phyloP scores from a whole-genome alignment of 2,888 invertebrate genomes.

The Hyalella azteca region DNA sequence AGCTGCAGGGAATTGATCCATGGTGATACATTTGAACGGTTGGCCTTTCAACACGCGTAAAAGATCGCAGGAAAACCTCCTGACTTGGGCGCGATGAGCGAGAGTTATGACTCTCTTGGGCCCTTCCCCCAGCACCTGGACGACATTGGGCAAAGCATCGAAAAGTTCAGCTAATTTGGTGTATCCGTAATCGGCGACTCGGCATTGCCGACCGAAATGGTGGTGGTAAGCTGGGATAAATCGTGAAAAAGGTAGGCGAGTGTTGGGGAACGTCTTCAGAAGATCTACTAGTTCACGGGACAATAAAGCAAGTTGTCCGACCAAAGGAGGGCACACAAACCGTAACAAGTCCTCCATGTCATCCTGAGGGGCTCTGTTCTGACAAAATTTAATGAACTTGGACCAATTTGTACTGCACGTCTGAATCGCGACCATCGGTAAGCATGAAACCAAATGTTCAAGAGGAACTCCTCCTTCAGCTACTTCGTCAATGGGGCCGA shows the following conservation, averaged over 20 bases:
- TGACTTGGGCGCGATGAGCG: conserved; percentile 84
- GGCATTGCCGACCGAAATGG: conserved; percentile 93
- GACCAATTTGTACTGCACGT: conserved; percentile 61
- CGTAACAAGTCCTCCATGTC: conserved; percentile 62
- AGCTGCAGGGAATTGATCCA: conserved; percentile 75
- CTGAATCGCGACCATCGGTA: conserved; percentile 73
- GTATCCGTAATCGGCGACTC: conserved; percentile 96
- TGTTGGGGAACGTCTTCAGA: conserved; percentile 79
- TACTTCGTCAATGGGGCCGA: conserved; percentile 68
- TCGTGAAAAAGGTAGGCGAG: conserved; percentile 81
- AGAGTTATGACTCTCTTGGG: conserved; percentile 84
- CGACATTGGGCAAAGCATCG: conserved; percentile 83
- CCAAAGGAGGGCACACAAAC: conserved; percentile 71
- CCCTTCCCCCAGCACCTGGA: conserved; percentile 90
- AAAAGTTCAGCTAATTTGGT: conserved; percentile 89
- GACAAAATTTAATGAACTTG: conserved; percentile 66
- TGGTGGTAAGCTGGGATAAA: conserved; percentile 96
- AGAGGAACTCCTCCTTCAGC: conserved; percentile 73
- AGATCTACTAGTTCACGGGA: conserved; percentile 87
- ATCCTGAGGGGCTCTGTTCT: conserved; percentile 46
- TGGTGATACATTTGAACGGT: conserved; percentile 73
- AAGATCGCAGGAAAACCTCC: conserved; percentile 90
- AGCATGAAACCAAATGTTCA: conserved; percentile 86
- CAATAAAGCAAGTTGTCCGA: conserved; percentile 77
- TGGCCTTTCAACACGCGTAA: conserved; percentile 82